These are phyloP conservation scores for Agrotis puta DNA, from an alignment of 2,888 invertebrate genomes.

Conservation along the genomic window DNA sequence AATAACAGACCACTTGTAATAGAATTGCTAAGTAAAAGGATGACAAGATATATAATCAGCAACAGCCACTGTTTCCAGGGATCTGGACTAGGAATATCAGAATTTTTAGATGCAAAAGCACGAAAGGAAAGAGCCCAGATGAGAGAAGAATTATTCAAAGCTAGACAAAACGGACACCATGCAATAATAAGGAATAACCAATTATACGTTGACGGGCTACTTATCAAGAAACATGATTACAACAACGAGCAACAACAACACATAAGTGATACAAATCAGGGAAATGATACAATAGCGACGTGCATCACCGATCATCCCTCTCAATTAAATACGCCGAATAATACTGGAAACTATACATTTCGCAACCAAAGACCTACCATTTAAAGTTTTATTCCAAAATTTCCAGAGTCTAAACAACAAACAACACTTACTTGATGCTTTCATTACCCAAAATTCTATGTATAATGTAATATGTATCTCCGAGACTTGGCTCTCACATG, in stretches of 20 bases:
- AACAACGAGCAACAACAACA: neutral
- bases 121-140: neutral
- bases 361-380: neutral
- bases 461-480: too few relatives aligned
- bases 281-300: neutral
- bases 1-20: constrained; percentile 1
- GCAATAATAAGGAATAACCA: neutral
- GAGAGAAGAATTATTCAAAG: constrained; percentile 1
- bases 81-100: neutral
- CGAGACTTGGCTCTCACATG: too few relatives aligned
- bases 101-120: neutral
- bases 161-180: constrained; percentile 2
- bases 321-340: neutral
- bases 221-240: neutral
- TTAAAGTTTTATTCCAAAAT: neutral
- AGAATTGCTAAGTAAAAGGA: constrained; percentile 2
- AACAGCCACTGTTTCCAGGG: constrained; percentile 2
- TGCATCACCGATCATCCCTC: neutral
- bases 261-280: neutral
- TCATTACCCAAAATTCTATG: too few relatives aligned
- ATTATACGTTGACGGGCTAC: neutral
- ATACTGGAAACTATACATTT: neutral
- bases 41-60: neutral
- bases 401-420: neutral
- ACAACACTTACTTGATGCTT: too few relatives aligned